Percentiles rank a stretch among this genome's conserved stretches.
Evolutionary conservation across 2,888 invertebrate genomes (phyloP).

Genomic region (Euphydryas editha): DNA sequence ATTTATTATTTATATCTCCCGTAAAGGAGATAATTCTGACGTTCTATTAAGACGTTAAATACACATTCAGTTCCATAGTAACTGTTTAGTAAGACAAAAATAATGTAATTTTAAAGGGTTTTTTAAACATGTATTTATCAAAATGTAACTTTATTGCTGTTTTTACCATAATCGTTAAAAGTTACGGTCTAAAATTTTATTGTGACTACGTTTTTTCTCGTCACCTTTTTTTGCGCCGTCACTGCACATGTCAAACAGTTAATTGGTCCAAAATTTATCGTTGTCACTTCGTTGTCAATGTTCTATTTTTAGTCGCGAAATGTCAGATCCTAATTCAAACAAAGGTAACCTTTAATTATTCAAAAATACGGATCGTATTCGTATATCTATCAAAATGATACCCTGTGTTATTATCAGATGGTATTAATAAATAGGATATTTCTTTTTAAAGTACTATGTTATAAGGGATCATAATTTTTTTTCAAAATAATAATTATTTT

Average conservation of each 20-base stretch:
- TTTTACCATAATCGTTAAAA: slow-evolving; percentile 1
- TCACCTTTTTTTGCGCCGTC: slow-evolving; percentile 35
- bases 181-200: neutral
- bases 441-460: neutral
- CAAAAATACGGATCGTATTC: neutral
- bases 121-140: too few species aligned
- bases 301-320: slow-evolving; percentile 24
- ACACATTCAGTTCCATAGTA: too few species aligned
- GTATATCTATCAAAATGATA: neutral
- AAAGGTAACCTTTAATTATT: neutral
- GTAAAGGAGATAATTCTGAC: too few species aligned
- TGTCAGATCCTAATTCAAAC: neutral
- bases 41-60: too few species aligned
- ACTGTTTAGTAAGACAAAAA: too few species aligned
- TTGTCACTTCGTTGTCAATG: slow-evolving; percentile 46
- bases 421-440: slow-evolving; percentile 8
- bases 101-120: too few species aligned
- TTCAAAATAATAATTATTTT: neutral
- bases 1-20: too few species aligned
- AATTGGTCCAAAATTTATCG: slow-evolving; percentile 61
- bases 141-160: neutral
- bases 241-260: slow-evolving; percentile 60
- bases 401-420: slow-evolving; percentile 13
- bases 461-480: neutral
- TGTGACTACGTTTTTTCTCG: slow-evolving; percentile 10